Conservation (phyloP, 2,888 invertebrate species). For the Heliconius ismenius region DNA sequence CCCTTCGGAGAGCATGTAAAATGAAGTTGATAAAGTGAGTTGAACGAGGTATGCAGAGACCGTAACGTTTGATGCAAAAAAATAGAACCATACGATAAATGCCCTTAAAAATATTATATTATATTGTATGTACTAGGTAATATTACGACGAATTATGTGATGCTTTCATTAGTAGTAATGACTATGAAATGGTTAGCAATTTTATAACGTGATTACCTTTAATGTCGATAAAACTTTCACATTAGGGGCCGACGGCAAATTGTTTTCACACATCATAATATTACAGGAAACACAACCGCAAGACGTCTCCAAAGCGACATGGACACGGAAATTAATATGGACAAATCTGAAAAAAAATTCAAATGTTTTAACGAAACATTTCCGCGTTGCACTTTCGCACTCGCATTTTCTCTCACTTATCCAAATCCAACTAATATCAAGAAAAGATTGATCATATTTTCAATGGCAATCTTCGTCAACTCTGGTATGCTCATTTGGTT, state of each 20-base stretch:
- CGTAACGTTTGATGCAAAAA: no score
- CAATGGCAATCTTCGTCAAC: conserved; percentile 49
- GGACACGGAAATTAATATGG: conserved; percentile 32
- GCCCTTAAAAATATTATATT: not conserved
- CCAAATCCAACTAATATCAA: conserved; percentile 57
- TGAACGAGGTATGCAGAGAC: no score
- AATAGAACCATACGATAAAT: not conserved
- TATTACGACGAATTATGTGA: conserved; percentile 41
- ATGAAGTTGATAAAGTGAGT: no score
- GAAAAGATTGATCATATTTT: conserved; percentile 48
- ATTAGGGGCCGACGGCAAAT: conserved; percentile 43
- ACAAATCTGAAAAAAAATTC: conserved; percentile 49
- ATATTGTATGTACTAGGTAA: conserved; percentile 22
- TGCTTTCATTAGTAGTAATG: conserved; percentile 46
- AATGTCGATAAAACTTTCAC: conserved; percentile 47
- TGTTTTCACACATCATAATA: conserved; percentile 40
- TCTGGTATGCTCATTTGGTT: conserved; percentile 61
- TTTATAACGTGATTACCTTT: conserved; percentile 49
- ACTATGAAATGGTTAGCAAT: conserved; percentile 47
- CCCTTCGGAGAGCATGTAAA: no score
- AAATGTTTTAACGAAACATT: conserved; percentile 63
- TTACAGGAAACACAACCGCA: conserved; percentile 27
- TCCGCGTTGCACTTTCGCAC: conserved; percentile 58
- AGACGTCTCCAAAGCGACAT: conserved; percentile 39
- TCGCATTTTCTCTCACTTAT: conserved; percentile 61